Conservation (phyloP, 2,888 invertebrate species). For the Trileptium ribeirensis region DNA sequence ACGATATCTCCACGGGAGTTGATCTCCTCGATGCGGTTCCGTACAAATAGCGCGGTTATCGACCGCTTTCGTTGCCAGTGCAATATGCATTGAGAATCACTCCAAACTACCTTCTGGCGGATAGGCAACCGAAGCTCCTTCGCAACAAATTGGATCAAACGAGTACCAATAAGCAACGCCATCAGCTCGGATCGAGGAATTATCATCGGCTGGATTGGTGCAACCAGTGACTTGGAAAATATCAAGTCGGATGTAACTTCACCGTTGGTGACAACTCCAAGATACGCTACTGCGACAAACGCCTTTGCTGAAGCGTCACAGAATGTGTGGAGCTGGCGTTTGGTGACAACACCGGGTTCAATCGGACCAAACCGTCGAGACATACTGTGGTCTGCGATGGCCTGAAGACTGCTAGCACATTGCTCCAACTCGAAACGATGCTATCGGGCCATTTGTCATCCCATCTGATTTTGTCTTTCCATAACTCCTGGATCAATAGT, state of each 20-base stretch:
- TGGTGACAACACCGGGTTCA: not conserved
- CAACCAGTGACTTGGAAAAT: conserved; percentile 34
- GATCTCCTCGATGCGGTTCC: conserved; percentile 40
- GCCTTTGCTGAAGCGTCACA: conserved; percentile 38
- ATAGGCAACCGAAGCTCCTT: conserved; percentile 34
- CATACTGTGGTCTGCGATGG: not conserved
- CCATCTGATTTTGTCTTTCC: not conserved
- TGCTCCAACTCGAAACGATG: not conserved
- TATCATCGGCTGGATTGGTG: conserved; percentile 36
- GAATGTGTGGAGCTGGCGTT: conserved; percentile 26
- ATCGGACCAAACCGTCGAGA: not conserved
- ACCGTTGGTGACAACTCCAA: conserved; percentile 2
- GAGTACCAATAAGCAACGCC: conserved; percentile 19
- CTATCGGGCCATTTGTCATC: not conserved
- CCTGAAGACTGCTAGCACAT: not conserved
- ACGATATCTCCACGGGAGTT: conserved; percentile 19
- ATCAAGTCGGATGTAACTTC: conserved; percentile 19
- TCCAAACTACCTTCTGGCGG: conserved; percentile 26
- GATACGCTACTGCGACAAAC: conserved; percentile 37
- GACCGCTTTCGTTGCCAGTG: conserved; percentile 33
- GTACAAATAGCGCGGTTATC: conserved; percentile 31
- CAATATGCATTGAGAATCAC: conserved; percentile 34
- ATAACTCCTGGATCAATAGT: not conserved
- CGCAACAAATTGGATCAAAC: conserved; percentile 27
- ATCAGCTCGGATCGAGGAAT: conserved; percentile 32